phyloP scores from a whole-genome alignment of 2,797 vertebrate genomes.

The Menidia menidia region DNA sequence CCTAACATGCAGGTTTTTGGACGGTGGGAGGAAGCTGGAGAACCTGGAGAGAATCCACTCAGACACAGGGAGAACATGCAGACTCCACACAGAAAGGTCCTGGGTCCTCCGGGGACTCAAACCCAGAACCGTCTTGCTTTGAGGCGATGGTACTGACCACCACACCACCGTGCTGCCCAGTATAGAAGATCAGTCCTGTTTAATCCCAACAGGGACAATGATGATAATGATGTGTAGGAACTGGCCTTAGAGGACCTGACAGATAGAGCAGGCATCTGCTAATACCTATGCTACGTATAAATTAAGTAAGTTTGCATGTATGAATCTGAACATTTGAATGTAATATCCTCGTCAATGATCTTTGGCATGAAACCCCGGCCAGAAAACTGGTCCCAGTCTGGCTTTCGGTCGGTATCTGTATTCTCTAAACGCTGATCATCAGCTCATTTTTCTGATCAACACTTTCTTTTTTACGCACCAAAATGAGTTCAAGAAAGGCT shows the following conservation, averaged over 20 bases:
- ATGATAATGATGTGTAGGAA: neutral
- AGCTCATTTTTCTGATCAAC: neutral
- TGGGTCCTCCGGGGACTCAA: too few species aligned
- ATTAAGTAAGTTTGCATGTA: too few species aligned
- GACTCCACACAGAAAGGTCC: too few species aligned
- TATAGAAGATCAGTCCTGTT: too few species aligned
- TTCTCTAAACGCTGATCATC: constrained; percentile 1
- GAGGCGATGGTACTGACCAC: too few species aligned
- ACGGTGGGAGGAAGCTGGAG: too few species aligned
- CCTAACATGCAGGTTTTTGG: too few species aligned
- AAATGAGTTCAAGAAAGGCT: constrained; percentile 7
- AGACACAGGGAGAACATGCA: too few species aligned
- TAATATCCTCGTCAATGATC: neutral
- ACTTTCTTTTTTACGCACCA: constrained; percentile 4
- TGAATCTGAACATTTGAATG: neutral
- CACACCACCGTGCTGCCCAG: too few species aligned
- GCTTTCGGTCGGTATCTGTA: neutral
- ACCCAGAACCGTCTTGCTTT: too few species aligned
- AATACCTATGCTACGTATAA: too few species aligned
- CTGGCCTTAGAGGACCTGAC: neutral
- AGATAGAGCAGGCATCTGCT: neutral
- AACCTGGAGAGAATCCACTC: too few species aligned
- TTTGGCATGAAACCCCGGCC: neutral
- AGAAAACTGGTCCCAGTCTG: neutral
- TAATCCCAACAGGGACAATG: neutral